Percentiles rank a stretch among this genome's conserved stretches.
Evolutionary conservation across 2,888 invertebrate genomes (phyloP).

Genomic region (Arge pagana): DNA sequence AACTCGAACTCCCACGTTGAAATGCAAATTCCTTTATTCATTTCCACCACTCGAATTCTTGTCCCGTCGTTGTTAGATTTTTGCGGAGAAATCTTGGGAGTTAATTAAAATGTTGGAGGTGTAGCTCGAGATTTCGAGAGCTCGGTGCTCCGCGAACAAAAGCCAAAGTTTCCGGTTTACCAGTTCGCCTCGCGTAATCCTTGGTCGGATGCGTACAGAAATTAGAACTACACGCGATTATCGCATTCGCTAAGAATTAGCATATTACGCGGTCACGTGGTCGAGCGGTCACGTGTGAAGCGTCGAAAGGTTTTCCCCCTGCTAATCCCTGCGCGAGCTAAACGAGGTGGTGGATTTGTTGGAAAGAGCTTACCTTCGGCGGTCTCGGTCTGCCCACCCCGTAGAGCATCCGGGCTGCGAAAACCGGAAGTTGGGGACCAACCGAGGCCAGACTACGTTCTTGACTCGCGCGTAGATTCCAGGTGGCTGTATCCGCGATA

Average conservation of each 20-base stretch:
- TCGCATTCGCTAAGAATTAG: constrained; percentile 44
- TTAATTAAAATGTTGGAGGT: not conserved
- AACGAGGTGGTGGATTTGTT: constrained; percentile 59
- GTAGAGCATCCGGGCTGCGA: no score
- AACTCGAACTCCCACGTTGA: no score
- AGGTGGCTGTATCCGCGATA: no score
- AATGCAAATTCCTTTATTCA: no score
- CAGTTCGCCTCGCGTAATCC: not conserved
- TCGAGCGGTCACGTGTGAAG: constrained; percentile 44
- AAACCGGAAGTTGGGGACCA: no score
- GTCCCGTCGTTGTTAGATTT: no score
- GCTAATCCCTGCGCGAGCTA: constrained; percentile 52
- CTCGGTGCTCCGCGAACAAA: not conserved
- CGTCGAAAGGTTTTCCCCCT: constrained; percentile 49
- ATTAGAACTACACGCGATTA: constrained; percentile 31
- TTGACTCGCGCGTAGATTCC: no score
- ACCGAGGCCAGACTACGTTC: no score
- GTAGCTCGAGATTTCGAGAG: not conserved
- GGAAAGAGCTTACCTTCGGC: constrained; percentile 54
- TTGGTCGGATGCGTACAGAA: constrained; percentile 2
- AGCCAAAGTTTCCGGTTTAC: not conserved
- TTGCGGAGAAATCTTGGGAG: no score
- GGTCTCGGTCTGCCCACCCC: constrained; percentile 18
- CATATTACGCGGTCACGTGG: constrained; percentile 45
- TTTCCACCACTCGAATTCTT: no score